phyloP scores from a whole-genome alignment of 2,797 vertebrate species.

The Sebastes oblongus region DNA sequence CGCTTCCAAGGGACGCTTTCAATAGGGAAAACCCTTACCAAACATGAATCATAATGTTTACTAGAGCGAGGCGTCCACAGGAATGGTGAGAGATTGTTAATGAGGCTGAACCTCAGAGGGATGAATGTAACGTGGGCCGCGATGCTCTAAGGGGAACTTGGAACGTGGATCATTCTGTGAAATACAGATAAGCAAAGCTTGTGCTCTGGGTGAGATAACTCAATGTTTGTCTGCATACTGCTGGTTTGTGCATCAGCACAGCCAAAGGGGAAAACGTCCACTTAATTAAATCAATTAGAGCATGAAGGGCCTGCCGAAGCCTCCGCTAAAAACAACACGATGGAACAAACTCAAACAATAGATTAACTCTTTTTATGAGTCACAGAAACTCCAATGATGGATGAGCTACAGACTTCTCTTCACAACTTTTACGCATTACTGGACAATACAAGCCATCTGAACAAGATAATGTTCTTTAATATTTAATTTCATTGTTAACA shows the following conservation, averaged over 20 bases:
- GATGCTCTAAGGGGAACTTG: slow-evolving; percentile 47
- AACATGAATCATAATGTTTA: slow-evolving; percentile 41
- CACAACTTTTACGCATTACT: not conserved
- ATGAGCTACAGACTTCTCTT: not conserved
- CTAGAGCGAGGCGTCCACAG: not conserved
- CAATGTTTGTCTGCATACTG: slow-evolving; percentile 38
- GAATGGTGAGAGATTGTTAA: slow-evolving; percentile 38
- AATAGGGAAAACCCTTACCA: not conserved
- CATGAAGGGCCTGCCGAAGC: slow-evolving; percentile 66
- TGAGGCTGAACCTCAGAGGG: slow-evolving; percentile 44
- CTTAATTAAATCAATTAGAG: slow-evolving; percentile 78
- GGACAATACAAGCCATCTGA: not conserved
- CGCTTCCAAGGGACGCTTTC: not conserved
- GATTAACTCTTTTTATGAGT: slow-evolving; percentile 20
- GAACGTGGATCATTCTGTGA: slow-evolving; percentile 57
- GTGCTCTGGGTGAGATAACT: slow-evolving; percentile 54
- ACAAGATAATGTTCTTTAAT: not conserved
- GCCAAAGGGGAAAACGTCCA: slow-evolving; percentile 60
- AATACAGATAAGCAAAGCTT: slow-evolving; percentile 59
- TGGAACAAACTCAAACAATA: slow-evolving; percentile 42
- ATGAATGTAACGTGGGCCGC: slow-evolving; percentile 32
- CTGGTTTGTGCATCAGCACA: slow-evolving; percentile 46
- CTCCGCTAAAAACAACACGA: slow-evolving; percentile 36
- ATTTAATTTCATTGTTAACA: not conserved
- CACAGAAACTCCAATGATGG: slow-evolving; percentile 3